phyloP scores from a whole-genome alignment of 2,797 vertebrate species.

The Nothura maculosa region DNA sequence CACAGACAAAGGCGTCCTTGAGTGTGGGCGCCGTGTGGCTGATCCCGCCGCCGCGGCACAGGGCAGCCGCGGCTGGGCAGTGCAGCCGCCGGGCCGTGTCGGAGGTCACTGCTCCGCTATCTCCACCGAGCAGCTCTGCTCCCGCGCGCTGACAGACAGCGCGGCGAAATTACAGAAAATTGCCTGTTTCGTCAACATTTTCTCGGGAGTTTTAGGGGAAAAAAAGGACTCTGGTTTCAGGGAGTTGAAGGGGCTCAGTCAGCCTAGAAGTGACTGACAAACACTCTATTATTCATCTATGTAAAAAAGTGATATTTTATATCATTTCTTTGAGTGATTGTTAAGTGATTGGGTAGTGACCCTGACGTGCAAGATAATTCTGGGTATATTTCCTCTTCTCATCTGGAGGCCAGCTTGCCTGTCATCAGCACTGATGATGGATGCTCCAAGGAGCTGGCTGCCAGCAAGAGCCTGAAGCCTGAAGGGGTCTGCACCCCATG shows the following conservation, averaged over 20 bases:
- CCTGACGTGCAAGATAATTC: slow-evolving; percentile 72
- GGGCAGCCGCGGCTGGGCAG: slow-evolving; percentile 34
- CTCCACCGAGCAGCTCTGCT: slow-evolving; percentile 90
- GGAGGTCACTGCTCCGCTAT: slow-evolving; percentile 88
- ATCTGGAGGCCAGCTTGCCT: slow-evolving; percentile 21
- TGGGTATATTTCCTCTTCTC: slow-evolving; percentile 69
- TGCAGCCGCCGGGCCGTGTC: slow-evolving; percentile 86
- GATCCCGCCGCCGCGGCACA: too few relatives aligned
- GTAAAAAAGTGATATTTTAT: slow-evolving; percentile 92
- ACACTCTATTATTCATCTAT: slow-evolving; percentile 89
- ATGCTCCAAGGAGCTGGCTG: background rate
- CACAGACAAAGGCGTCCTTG: slow-evolving; percentile 91
- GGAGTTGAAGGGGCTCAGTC: slow-evolving; percentile 86
- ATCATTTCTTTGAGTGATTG: slow-evolving; percentile 95
- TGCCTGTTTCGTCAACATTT: slow-evolving; percentile 98
- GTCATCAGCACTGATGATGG: slow-evolving; percentile 12
- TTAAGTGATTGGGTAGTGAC: slow-evolving; percentile 87
- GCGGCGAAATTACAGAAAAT: slow-evolving; percentile 94
- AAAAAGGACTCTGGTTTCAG: slow-evolving; percentile 83
- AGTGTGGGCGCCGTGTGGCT: slow-evolving; percentile 80
- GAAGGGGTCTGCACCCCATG: background rate
- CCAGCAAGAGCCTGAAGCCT: background rate
- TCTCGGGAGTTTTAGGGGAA: slow-evolving; percentile 91
- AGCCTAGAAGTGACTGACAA: slow-evolving; percentile 90
- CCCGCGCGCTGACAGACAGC: slow-evolving; percentile 87